These are phyloP conservation scores for Rhagonycha fulva DNA, from an alignment of 2,888 invertebrate species.

Conservation along the genomic window DNA sequence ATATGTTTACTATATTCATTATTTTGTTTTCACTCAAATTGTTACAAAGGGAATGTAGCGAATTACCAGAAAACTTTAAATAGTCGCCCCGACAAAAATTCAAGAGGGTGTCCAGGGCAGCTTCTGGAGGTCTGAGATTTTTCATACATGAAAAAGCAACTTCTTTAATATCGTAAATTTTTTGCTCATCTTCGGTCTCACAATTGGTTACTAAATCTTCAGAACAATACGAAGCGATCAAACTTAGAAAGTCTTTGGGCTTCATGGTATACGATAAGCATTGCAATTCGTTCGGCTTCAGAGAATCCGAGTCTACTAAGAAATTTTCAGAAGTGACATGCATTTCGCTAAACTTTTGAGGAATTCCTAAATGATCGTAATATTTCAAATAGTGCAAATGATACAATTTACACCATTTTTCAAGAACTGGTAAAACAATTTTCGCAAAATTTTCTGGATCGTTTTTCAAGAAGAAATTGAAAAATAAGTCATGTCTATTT, in stretches of 20 bases:
- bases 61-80: constrained; percentile 9
- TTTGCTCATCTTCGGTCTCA: background rate
- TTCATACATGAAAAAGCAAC: background rate
- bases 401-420: background rate
- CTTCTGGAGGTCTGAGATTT: constrained; percentile 7
- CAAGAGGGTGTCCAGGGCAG: constrained; percentile 4
- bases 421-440: background rate
- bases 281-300: background rate
- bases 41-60: constrained; percentile 1
- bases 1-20: background rate
- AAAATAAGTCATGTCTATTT: background rate
- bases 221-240: background rate
- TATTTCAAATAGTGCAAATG: background rate
- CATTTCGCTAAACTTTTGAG: background rate
- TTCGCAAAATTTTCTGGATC: background rate
- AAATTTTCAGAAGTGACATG: background rate
- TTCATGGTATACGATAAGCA: constrained; percentile 4
- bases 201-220: background rate
- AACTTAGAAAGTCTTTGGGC: background rate
- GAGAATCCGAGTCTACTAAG: background rate
- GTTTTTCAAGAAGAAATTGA: background rate
- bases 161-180: background rate
- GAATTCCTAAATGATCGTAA: background rate
- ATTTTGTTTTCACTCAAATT: constrained; percentile 15
- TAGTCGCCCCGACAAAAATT: constrained; percentile 20